Conservation (phyloP, 2,113 vertebrate species). For the Mesocricetus auratus region DNA sequence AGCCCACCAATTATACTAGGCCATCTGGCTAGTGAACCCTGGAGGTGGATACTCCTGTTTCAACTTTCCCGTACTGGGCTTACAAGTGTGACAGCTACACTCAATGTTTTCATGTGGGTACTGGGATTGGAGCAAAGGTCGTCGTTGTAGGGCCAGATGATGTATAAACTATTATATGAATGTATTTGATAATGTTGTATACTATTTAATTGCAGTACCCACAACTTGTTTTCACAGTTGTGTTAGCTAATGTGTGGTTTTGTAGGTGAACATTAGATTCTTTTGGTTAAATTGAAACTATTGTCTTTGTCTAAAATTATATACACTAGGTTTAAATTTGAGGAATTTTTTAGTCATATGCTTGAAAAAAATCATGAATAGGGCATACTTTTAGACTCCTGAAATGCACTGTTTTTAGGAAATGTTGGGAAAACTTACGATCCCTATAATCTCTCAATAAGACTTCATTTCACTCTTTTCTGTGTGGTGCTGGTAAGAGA, state of each 20-base stretch:
- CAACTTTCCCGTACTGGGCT: no score
- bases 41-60: no score
- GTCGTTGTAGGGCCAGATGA: background rate
- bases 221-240: constrained; percentile 19
- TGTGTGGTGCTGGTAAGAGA: background rate
- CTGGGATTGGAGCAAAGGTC: background rate
- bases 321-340: constrained; percentile 1
- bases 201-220: background rate
- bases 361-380: background rate
- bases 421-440: background rate
- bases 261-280: constrained; percentile 49
- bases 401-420: constrained; percentile 34
- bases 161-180: background rate
- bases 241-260: constrained; percentile 11
- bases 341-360: constrained; percentile 22
- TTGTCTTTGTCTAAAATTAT: constrained; percentile 40
- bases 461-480: constrained; percentile 8
- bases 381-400: background rate
- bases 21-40: background rate
- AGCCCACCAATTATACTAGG: no score
- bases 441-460: background rate
- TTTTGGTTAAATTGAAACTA: constrained; percentile 40
- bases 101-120: background rate
- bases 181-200: background rate
- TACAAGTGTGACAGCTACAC: no score